Evolutionary conservation across 2,797 vertebrate genomes (phyloP), one percentile per base, ranked within the genome.

Genomic region (Enteromius radiatus): DNA sequence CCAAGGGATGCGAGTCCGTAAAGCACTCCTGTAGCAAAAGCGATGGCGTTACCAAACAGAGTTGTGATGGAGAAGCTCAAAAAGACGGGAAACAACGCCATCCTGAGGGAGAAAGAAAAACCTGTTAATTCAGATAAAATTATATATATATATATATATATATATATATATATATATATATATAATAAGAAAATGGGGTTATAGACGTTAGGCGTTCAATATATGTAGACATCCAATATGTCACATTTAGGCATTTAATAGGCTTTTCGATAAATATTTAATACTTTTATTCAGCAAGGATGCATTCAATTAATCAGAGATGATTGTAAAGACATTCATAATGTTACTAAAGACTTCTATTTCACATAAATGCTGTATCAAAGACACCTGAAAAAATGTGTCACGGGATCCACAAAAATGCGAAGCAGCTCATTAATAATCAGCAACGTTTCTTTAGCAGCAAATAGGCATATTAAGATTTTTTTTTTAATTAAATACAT

Each of bases 1-100:
- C 98, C 98, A 0, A 99, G 94, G 0, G 97, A 97, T 0, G 97
- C 95, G 0, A 99, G 94, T n/a, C 98, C 98, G 0, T 99, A 99
- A 21, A 99, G 95, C 81, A 98, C 97, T 0, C 98, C 98, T 0
- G 98, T 96, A 41, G 96, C 96, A 15, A 99, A 99, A 45, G 98
- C 96, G 0, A 98, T 94, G 85, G 95, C 96, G 0, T 99, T 99
- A 15, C 98, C 98, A 65, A 98, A 95, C 86, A 99, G 90, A 0
- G 98, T 99, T 61, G 97, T 99, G 65, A 99, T 83, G 5, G 96
- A 95, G 89, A 98, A 95, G 82, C 93, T 97, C 89, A 99, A 91
- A 82, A 96, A 17, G 0, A 99, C 59, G 0, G 98, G 98, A 73
- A 98, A 92, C 2, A 96, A 67, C 0, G 98, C 97, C 98, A 98